Base-by-base conservation (phyloP, 2,888 invertebrate species). In the Zhengitettix transpicula region DNA sequence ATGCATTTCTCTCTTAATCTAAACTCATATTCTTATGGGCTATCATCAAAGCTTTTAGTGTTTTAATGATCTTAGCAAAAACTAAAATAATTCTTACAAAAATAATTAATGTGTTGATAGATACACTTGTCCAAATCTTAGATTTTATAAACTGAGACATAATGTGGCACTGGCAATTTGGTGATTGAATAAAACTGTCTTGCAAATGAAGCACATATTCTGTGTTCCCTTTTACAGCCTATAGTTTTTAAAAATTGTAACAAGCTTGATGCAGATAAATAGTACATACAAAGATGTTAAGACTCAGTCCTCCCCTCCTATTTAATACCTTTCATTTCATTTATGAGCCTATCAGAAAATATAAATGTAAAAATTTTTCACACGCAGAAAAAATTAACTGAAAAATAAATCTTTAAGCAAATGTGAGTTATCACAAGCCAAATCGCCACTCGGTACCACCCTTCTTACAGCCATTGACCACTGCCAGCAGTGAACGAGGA, bases 21-120 rank as follows among this genome's bases (percentile, higher is more conserved):
- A 53, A 53, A 53, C 17, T 53, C 28, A 53, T 53, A 28, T 28
- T 28, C 28, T 28, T 28, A 17, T 53, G 53, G 53, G 53, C 54
- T 42, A 42, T 57, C 60, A 51, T 55, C 55, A 55, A 60, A 60
- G 60, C 60, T 54, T 52, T 57, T 51, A 56, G 56, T 61, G 58
- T 58, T 17, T 56, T 58, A 58, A 61, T 51, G 42, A 56, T 52
- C 47, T 58, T 61, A 65, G 63, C 62, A 59, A 60, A 61, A 61
- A 60, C 44, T 60, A 63, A 62, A 63, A 63, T 57, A 56, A 59
- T 61, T 44, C 60, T 59, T 63, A 63, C 63, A 63, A 63, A 63
- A 63, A 63, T 65, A 65, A 65, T 61, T 60, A 63, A 65, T 61
- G 63, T 64, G 63, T 58, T 58, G 58, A 61, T 57, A 60, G 63